Conservation (phyloP, 2,888 invertebrate species). For the Kryphioiulus occultus region DNA sequence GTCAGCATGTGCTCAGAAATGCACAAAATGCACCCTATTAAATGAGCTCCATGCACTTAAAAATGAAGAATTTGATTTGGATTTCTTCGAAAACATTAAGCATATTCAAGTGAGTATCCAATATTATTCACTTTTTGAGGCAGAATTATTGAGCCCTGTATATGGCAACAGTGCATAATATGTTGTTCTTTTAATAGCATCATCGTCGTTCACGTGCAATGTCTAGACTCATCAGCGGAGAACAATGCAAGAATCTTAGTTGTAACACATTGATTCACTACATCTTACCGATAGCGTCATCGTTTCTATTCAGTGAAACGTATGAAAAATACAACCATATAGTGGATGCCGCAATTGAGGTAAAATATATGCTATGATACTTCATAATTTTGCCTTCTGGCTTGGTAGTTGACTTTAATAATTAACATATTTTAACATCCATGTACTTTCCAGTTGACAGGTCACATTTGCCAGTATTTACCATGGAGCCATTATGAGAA, state of each 20-base stretch:
- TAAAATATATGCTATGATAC: neutral
- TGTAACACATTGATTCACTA: conserved; percentile 81
- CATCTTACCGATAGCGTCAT: conserved; percentile 81
- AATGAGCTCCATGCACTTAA: conserved; percentile 67
- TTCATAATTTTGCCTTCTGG: neutral
- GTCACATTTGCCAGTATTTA: conserved; percentile 76
- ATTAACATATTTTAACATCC: neutral
- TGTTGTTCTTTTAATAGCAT: conserved; percentile 66
- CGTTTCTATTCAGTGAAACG: conserved; percentile 79
- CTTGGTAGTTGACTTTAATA: neutral
- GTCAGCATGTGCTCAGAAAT: conserved; percentile 70
- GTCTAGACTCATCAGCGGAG: conserved; percentile 67
- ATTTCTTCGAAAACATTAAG: conserved; percentile 92
- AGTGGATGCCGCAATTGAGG: conserved; percentile 83
- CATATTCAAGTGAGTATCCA: conserved; percentile 68
- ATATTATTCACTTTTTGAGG: neutral
- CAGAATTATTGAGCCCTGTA: too few species aligned
- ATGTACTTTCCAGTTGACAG: conserved; percentile 67
- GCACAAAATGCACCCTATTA: conserved; percentile 44
- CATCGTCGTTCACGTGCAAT: conserved; percentile 86
- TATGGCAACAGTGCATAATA: neutral
- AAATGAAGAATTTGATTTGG: conserved; percentile 80
- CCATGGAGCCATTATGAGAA: conserved; percentile 92
- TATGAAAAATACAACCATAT: conserved; percentile 79
- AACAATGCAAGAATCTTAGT: conserved; percentile 70